Evolutionary conservation across 2,888 invertebrate species (phyloP), one percentile per base, ranked within the genome.

Genomic region (Drosophila quinaria): DNA sequence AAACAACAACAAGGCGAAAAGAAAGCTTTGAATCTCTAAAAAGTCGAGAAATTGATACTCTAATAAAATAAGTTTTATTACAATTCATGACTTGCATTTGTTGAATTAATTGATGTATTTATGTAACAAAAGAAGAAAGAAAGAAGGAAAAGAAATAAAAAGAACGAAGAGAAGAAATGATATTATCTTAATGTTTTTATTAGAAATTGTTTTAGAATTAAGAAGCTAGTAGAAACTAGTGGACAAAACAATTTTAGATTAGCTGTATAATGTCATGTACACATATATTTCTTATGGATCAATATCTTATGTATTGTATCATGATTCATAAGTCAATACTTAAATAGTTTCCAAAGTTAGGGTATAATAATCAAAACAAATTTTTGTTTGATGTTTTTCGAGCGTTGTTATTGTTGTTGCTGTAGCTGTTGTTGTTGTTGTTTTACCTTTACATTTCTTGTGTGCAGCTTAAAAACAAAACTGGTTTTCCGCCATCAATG

Each of bases 401-500:
- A 25, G 13, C 13, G 1, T 44, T 55, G 55, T 55, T 52, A 25
- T 37, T 75, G 42, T 42, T 55, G 54, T 35, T 22, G 35, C 15
- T 52, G 39, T 37, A 62, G 42, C 39, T 59, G 41, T 37, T 75
- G 42, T 42, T 55, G 54, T 15, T 22, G 35, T 10, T 52, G 33
- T 65, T 69, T 64, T 73, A 80, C 64, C 84, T 87, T 47, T 72
- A 80, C 67, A 69, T 83, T 72, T 80, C 67, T 80, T 54, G 84
- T 73, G 66, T 87, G 73, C 70, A 80, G 72, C 80, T 69, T 83
- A 71, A 74, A 82, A 69, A 56, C 50, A 50, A 81, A 81, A 81
- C 81, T 84, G 81, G 81, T 81, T 81, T 81, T 62, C 64, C 70
- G 75, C 67, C 81, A 87, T 84, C 81, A 84, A 81, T 81, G 78